Evolutionary conservation across 2,113 vertebrate species (phyloP).

Genomic region (Tetraodon nigroviridis): DNA sequence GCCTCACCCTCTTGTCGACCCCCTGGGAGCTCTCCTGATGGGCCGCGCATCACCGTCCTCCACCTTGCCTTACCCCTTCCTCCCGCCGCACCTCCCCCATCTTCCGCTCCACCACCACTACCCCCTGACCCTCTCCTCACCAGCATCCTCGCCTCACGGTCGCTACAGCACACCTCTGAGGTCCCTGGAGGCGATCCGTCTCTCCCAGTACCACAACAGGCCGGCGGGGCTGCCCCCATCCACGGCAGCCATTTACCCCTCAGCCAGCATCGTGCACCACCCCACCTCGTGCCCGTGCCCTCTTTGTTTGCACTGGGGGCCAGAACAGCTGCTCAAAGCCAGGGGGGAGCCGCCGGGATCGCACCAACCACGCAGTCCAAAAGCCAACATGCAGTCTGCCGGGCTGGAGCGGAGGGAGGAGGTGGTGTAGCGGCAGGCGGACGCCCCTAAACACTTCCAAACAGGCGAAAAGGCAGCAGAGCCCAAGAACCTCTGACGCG

Average conservation of each 20-base stretch:
- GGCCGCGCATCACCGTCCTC: conserved; percentile 52
- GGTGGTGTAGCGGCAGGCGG: conserved; percentile 21
- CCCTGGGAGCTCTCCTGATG: conserved; percentile 66
- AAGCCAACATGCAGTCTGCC: conserved; percentile 33
- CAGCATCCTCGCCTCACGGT: conserved; percentile 28
- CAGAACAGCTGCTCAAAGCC: conserved; percentile 59
- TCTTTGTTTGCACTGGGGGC: conserved; percentile 64
- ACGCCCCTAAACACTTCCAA: not conserved
- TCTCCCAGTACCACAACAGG: conserved; percentile 58
- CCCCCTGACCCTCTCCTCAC: conserved; percentile 45
- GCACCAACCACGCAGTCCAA: conserved; percentile 31
- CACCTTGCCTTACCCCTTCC: conserved; percentile 45
- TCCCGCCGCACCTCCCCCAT: conserved; percentile 50
- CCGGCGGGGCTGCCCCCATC: conserved; percentile 38
- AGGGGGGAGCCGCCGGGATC: conserved; percentile 41
- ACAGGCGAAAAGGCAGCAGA: not conserved
- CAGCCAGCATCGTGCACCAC: conserved; percentile 48
- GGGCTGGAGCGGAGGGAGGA: conserved; percentile 51
- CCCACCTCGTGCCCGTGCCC: conserved; percentile 63
- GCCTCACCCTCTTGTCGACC: conserved; percentile 57
- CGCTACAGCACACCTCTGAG: conserved; percentile 49
- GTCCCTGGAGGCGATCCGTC: conserved; percentile 47
- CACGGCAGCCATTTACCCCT: conserved; percentile 37
- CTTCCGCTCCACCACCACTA: conserved; percentile 61
- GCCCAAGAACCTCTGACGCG: not conserved